Evolutionary conservation across 2,113 vertebrate genomes (phyloP).

Genomic region (Platysteira castanea): DNA sequence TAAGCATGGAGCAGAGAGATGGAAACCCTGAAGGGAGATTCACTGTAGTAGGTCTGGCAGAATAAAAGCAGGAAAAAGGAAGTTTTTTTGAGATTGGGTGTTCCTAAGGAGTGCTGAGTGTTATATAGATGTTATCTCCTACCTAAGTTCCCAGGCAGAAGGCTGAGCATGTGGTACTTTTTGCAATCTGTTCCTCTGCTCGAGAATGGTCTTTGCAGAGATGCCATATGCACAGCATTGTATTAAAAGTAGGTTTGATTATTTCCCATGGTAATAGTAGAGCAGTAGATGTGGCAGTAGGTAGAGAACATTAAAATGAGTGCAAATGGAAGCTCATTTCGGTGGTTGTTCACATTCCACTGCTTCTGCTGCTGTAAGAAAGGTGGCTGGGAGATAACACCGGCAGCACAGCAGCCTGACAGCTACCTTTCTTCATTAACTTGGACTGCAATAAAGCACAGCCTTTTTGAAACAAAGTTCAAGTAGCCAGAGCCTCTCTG

Average conservation of each 20-base stretch:
- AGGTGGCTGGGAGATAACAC: neutral
- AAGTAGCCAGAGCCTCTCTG: slow-evolving; percentile 17
- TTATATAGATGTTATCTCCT: neutral
- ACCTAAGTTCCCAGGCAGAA: neutral
- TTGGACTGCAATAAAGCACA: slow-evolving; percentile 15
- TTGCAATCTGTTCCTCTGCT: neutral
- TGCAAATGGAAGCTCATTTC: neutral
- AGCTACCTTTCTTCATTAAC: slow-evolving; percentile 12
- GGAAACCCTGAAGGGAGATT: neutral
- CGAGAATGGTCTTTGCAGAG: neutral
- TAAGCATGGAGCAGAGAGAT: neutral
- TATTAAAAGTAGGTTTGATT: neutral
- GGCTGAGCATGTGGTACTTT: neutral
- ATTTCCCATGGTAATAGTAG: neutral
- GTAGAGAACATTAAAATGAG: neutral
- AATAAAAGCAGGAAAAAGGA: neutral
- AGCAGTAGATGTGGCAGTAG: neutral
- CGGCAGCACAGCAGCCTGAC: neutral
- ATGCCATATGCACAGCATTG: neutral
- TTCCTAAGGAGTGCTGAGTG: neutral
- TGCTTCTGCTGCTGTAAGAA: neutral
- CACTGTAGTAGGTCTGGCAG: neutral
- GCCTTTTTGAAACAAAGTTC: slow-evolving; percentile 44
- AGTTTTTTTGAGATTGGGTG: neutral
- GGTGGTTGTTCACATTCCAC: neutral